These are phyloP conservation scores for Stichodactyla mertensii DNA, from an alignment of 64 coral and sea anemone species.

Conservation along the genomic window DNA sequence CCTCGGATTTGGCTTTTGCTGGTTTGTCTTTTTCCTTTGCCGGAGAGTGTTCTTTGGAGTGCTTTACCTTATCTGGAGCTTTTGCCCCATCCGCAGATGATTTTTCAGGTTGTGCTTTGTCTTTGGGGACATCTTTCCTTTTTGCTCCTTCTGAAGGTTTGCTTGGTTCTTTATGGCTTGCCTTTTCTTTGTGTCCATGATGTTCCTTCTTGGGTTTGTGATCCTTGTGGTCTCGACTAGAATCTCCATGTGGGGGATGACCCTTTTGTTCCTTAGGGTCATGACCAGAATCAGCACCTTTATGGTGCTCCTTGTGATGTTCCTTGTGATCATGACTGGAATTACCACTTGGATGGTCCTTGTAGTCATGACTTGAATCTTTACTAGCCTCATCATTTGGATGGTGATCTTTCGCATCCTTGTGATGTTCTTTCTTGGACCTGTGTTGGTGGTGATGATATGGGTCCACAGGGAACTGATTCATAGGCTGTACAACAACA, in stretches of 20 bases:
- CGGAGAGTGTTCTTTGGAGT: not conserved
- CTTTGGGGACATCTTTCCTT: constrained; percentile 25
- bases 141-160: not conserved
- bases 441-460: constrained; percentile 57
- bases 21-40: not conserved
- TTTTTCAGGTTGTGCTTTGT: constrained; percentile 17
- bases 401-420: constrained; percentile 42
- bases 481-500: constrained; percentile 50
- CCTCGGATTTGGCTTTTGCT: not conserved
- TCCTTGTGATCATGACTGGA: constrained; percentile 25
- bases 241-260: not conserved
- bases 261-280: too few relatives aligned
- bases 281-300: not conserved
- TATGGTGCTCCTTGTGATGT: constrained; percentile 7
- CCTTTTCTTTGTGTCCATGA: not conserved
- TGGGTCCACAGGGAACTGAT: constrained; percentile 91
- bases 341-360: constrained; percentile 26
- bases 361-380: constrained; percentile 30
- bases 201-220: too few relatives aligned
- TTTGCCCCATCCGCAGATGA: not conserved
- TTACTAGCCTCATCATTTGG: not conserved
- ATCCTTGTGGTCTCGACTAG: not conserved
- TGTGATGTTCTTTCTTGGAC: constrained; percentile 58
- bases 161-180: not conserved
- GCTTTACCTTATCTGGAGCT: not conserved